Evolutionary conservation across 1,140 invertebrate species (phyloP), one percentile per base, ranked within the genome.

Genomic region (Drosophila pachea): DNA sequence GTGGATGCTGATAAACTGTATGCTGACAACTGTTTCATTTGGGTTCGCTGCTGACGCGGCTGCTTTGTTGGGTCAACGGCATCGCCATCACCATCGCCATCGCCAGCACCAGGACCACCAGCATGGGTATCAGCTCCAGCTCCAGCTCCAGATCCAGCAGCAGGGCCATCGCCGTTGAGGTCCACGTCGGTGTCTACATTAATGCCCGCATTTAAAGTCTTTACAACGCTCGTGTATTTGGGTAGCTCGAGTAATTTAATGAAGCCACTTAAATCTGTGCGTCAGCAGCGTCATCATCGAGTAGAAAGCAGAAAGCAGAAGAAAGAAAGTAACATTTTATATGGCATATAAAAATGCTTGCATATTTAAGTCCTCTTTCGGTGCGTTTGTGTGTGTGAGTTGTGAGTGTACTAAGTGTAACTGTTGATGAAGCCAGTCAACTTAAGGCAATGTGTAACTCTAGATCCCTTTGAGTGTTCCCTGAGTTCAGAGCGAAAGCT

Each of bases 201-300:
- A 87, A 86, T 87, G 74, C 74, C 87, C 73, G 76, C 78, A 84
- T 88, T 86, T 78, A 89, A 86, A 75, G 82, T 89, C 74, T 81
- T 89, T 69, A 89, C 82, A 76, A 89, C 68, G 78, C 73, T 89
- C 43, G 81, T 86, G 78, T 88, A 88, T 76, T 88, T 86, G 53
- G 84, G 78, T 64, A 76, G 84, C 75, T 88, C 87, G 11, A 89
- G 84, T 71, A 89, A 78, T 81, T 88, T 84, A 76, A 89, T 87
- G 73, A 89, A 89, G 72, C 81, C 78, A 83, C 84, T 88, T 81
- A 89, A 83, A 81, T 87, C 87, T 89, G 72, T 61, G 76, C 79
- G 58, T 68, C 65, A 64, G 68, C 59, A 65, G 14, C 65, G 61
- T 47, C 71, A 65, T 68, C 58, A 66, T 60, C 33, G 66, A 31